phyloP scores from a whole-genome alignment of 2,888 invertebrate genomes.

The Cerastis leucographa region DNA sequence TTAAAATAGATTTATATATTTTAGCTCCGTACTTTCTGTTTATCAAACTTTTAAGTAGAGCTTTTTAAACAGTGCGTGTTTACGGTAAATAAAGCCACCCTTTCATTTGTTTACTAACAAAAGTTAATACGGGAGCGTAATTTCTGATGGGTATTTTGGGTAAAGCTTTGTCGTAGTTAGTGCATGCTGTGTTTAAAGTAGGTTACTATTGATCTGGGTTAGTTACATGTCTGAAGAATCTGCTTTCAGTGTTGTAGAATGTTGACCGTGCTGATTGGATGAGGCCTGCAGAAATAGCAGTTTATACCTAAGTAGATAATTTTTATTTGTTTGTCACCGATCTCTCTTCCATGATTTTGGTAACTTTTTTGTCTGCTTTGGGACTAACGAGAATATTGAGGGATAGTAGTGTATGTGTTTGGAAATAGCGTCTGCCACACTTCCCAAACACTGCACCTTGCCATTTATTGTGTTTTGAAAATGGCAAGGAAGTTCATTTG shows the following conservation, averaged over 20 bases:
- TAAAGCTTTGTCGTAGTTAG: conserved; percentile 1
- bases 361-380: too few species aligned
- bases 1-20: neutral
- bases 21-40: conserved; percentile 16
- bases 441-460: neutral
- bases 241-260: neutral
- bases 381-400: neutral
- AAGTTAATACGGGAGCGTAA: conserved; percentile 38
- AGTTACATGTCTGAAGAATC: neutral
- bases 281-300: neutral
- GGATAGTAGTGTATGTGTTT: neutral
- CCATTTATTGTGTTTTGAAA: neutral
- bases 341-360: too few species aligned
- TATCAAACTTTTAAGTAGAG: conserved; percentile 34
- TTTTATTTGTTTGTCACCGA: too few species aligned
- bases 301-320: neutral
- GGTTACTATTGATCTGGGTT: neutral
- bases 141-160: conserved; percentile 33
- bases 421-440: neutral
- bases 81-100: conserved; percentile 45
- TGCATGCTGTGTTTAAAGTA: neutral
- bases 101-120: conserved; percentile 58
- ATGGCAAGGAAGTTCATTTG: neutral
- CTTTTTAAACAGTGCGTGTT: conserved; percentile 49
- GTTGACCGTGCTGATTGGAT: neutral